Evolutionary conservation across 2,113 vertebrate species (phyloP), one percentile per base, ranked within the genome.

Genomic region (Orientallactaga bullata): DNA sequence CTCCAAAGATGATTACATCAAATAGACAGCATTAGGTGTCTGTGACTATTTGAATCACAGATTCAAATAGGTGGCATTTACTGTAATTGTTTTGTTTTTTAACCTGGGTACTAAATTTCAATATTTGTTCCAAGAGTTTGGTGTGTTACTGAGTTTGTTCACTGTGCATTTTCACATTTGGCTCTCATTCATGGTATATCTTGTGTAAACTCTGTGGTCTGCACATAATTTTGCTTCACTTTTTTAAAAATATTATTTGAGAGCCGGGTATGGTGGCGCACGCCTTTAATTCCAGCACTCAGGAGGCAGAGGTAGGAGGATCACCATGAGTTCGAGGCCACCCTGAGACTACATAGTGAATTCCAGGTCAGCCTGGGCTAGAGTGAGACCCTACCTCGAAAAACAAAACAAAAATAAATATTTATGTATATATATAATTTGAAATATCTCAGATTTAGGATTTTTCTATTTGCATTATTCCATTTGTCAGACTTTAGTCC

Each of bases 171-270:
- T 93, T 82, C 84, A 90, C 32, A 2, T 85, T 83, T 91, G 88
- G 95, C 72, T 92, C 68, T 87, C 24, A 35, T 90, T 93, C 90
- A 83, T 71, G 37, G 23, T 60, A n/a, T 55, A 71, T 37, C 28
- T 39, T 66, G 4, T 79, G n/a, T 93, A 92, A 88, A 71, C 18
- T 92, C 32, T 95, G 47, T 20, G 20, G 95, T 74, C 92, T 95
- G 47, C 72, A 95, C 26, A 23, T 65, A n/a, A 35, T 95, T 97
- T 95, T 97, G 61, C 86, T 97, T 95, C 93, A 69, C 60, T 39
- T 71, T 58, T 68, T 79, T 97, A 85, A 82, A 86, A 58, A 95
- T 94, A 80, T 95, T 94, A 23, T 63, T 63, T 60, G 58, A n/a
- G n/a, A n/a, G n/a, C n/a, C n/a, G n/a, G n/a, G n/a, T n/a, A n/a